phyloP scores from a whole-genome alignment of 2,888 invertebrate genomes.

The Leucophenga montana region DNA sequence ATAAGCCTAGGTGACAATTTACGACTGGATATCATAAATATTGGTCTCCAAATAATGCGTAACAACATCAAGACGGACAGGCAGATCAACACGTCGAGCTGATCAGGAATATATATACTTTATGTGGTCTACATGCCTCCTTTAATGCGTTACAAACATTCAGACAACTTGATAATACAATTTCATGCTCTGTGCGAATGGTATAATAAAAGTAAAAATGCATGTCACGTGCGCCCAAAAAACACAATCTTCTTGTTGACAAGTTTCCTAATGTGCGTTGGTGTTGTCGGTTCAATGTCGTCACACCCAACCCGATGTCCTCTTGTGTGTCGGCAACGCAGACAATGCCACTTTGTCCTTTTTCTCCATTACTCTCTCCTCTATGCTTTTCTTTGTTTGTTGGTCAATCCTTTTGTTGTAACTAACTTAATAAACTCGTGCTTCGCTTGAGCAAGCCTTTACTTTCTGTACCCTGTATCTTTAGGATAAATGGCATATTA shows the following conservation, averaged over 20 bases:
- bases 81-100: too few relatives aligned
- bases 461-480: not conserved
- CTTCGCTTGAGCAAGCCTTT: too few relatives aligned
- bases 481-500: not conserved
- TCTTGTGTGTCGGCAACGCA: not conserved
- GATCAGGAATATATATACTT: too few relatives aligned
- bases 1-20: too few relatives aligned
- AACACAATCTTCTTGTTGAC: slow-evolving; percentile 4
- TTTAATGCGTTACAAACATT: too few relatives aligned
- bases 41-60: too few relatives aligned
- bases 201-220: not conserved
- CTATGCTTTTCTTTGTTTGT: not conserved
- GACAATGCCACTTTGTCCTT: not conserved
- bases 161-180: too few relatives aligned
- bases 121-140: too few relatives aligned
- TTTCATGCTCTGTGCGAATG: too few relatives aligned
- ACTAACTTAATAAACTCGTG: slow-evolving; percentile 5
- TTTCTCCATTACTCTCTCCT: not conserved
- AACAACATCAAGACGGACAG: too few relatives aligned
- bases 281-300: not conserved
- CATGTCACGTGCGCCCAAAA: slow-evolving; percentile 6
- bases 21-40: too few relatives aligned
- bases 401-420: slow-evolving; percentile 3
- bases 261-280: not conserved
- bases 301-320: not conserved